Percentiles rank a stretch among this genome's conserved stretches.
These are phyloP conservation scores for Plectropomus leopardus DNA, from an alignment of 2,113 vertebrate species.

Conservation along the genomic window DNA sequence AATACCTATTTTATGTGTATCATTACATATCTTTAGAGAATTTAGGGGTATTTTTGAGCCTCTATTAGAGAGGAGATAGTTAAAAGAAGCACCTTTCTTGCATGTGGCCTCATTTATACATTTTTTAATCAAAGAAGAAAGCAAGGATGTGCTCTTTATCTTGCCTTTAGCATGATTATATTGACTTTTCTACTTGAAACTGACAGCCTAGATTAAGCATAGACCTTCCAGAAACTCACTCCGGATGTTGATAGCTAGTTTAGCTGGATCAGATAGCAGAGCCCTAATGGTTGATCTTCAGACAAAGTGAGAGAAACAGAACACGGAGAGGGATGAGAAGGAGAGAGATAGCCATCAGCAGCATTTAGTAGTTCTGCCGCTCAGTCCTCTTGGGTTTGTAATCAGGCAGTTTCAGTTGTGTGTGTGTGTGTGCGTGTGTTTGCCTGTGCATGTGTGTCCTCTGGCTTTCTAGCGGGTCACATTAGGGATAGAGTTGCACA, in stretches of 20 bases:
- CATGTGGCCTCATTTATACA: neutral
- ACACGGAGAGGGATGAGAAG: slow-evolving; percentile 35
- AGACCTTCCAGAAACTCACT: slow-evolving; percentile 13
- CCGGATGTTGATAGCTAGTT: slow-evolving; percentile 43
- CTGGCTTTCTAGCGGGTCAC: slow-evolving; percentile 71
- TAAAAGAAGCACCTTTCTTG: too few relatives aligned
- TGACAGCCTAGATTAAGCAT: slow-evolving; percentile 14
- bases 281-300: slow-evolving; percentile 45
- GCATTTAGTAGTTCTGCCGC: slow-evolving; percentile 37
- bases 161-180: neutral
- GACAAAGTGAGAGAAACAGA: slow-evolving; percentile 47
- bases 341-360: slow-evolving; percentile 46
- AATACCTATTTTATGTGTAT: neutral
- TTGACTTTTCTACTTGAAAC: slow-evolving; percentile 9
- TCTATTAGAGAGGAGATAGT: neutral
- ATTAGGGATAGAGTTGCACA: slow-evolving; percentile 76
- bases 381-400: slow-evolving; percentile 42
- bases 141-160: neutral
- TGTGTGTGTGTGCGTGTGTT: neutral
- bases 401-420: slow-evolving; percentile 25
- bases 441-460: slow-evolving; percentile 38
- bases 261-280: slow-evolving; percentile 58
- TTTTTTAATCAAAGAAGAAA: neutral
- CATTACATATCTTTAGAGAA: neutral
- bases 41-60: neutral